A percentile compares a stretch with the other conserved stretches of the same genome.
Evolutionary conservation across 1,140 invertebrate genomes (phyloP).

Genomic region (Antheraea pernyi): DNA sequence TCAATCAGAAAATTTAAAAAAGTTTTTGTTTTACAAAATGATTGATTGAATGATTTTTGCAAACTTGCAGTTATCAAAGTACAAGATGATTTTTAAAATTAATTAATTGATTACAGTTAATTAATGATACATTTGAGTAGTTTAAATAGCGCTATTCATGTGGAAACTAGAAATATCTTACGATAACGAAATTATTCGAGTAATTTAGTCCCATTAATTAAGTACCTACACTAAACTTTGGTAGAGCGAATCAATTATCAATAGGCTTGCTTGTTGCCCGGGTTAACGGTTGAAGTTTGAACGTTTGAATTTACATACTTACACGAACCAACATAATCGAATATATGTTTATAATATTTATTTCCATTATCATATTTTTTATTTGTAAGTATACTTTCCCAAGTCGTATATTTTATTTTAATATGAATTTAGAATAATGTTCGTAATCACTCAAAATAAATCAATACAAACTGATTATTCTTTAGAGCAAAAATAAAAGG

Average conservation of each 20-base stretch:
- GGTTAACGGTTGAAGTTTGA: constrained; percentile 10
- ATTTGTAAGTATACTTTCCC: not conserved
- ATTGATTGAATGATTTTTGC: too few relatives aligned
- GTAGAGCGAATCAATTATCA: constrained; percentile 33
- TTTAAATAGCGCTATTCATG: not conserved
- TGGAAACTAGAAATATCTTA: not conserved
- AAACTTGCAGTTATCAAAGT: too few relatives aligned
- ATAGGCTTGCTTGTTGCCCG: constrained; percentile 34
- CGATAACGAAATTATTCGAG: not conserved
- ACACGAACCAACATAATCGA: not conserved
- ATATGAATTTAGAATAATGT: not conserved
- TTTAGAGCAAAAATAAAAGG: not conserved
- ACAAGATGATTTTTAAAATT: too few relatives aligned
- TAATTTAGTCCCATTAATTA: too few relatives aligned
- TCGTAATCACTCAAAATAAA: not conserved
- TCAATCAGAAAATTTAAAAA: too few relatives aligned
- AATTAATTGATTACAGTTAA: too few relatives aligned
- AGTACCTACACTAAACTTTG: constrained; percentile 17
- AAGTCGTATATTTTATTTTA: not conserved
- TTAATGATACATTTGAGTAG: too few relatives aligned
- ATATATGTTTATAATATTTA: too few relatives aligned
- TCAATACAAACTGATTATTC: not conserved
- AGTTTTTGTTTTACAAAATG: too few relatives aligned
- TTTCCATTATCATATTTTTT: not conserved
- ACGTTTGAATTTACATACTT: not conserved